Evolutionary conservation across 2,113 vertebrate species (phyloP).

Genomic region (Anser brachyrhynchus): DNA sequence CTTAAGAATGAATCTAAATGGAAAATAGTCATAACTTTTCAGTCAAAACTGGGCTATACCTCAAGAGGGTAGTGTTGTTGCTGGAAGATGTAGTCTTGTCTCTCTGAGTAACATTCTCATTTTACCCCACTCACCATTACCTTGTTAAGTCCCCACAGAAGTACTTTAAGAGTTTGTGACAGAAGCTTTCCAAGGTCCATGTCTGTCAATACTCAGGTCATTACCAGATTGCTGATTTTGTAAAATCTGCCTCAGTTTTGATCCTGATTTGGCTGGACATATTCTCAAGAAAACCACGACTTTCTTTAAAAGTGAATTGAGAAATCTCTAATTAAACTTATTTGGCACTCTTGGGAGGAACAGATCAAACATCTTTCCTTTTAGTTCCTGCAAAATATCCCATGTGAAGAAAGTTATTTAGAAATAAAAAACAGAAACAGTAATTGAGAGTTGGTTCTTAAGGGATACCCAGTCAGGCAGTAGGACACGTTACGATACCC

Average conservation of each 20-base stretch:
- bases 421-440: background rate
- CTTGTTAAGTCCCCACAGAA: background rate
- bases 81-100: background rate
- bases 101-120: background rate
- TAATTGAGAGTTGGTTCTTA: background rate
- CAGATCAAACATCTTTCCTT: background rate
- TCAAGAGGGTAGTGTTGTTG: background rate
- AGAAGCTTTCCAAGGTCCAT: background rate
- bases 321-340: background rate
- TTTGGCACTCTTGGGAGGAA: background rate
- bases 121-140: background rate
- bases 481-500: rapidly evolving
- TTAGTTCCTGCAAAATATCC: background rate
- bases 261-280: background rate
- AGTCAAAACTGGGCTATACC: background rate
- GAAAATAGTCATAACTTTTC: background rate
- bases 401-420: background rate
- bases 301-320: background rate
- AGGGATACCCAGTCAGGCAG: background rate
- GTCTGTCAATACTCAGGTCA: background rate
- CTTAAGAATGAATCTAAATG: background rate
- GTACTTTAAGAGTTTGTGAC: background rate
- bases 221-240: background rate
- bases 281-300: background rate
- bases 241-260: background rate